Evolutionary conservation across 1,140 invertebrate species (phyloP).

Genomic region (Palaemon carinicauda): DNA sequence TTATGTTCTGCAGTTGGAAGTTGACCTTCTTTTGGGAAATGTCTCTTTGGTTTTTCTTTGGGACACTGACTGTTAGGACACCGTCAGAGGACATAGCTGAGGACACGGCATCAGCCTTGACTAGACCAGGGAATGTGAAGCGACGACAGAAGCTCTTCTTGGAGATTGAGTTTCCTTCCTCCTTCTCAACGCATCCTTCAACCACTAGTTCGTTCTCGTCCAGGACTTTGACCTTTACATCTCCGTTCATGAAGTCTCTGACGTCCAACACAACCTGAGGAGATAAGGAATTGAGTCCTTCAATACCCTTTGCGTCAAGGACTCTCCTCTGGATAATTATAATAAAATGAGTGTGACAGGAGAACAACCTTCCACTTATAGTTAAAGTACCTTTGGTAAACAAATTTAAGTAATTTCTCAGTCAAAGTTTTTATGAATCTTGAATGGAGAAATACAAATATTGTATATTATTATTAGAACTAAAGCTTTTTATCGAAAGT

Average conservation of each 20-base stretch:
- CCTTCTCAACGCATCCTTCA: slow-evolving; percentile 54
- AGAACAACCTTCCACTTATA: not conserved
- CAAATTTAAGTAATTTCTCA: too few species aligned
- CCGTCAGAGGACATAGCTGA: slow-evolving; percentile 55
- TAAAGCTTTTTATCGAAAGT: too few species aligned
- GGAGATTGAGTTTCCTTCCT: slow-evolving; percentile 17
- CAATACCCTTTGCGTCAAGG: not conserved
- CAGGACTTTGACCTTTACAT: slow-evolving; percentile 54
- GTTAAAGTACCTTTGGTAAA: not conserved
- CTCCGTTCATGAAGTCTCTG: slow-evolving; percentile 46
- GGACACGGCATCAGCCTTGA: slow-evolving; percentile 30
- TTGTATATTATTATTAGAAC: too few species aligned
- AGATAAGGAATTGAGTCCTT: not conserved
- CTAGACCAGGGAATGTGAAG: slow-evolving; percentile 50
- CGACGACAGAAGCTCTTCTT: slow-evolving; percentile 46
- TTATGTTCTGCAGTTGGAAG: not conserved
- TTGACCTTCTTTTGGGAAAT: not conserved
- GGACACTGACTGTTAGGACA: slow-evolving; percentile 49
- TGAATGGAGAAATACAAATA: too few species aligned
- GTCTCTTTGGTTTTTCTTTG: slow-evolving; percentile 29
- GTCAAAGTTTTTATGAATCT: too few species aligned
- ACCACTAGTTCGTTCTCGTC: slow-evolving; percentile 54
- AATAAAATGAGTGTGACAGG: too few species aligned
- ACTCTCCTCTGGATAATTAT: too few species aligned
- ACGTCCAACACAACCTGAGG: slow-evolving; percentile 55